Percentiles rank a stretch among this genome's conserved stretches.
phyloP scores from a whole-genome alignment of 35 echinoderm and acorn worm species.

The Eucidaris tribuloides region DNA sequence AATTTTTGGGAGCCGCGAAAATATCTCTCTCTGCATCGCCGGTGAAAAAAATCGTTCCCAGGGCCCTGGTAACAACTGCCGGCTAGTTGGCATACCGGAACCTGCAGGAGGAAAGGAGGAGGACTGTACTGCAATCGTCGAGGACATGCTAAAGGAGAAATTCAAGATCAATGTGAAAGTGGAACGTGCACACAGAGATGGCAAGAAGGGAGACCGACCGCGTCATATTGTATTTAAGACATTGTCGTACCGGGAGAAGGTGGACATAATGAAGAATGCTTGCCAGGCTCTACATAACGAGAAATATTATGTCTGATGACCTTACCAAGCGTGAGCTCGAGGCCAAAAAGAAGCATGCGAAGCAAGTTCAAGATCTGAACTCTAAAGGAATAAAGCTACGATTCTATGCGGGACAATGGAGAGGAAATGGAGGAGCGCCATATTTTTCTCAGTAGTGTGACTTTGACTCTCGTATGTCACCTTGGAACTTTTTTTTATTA shows the following conservation, averaged over 20 bases:
- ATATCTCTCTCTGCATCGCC: too few species aligned
- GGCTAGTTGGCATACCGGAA: background rate
- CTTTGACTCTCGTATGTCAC: too few species aligned
- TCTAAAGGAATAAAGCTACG: background rate
- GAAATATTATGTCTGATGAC: background rate
- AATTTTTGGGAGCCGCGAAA: too few species aligned
- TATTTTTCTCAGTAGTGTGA: background rate
- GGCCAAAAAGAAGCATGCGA: too few species aligned
- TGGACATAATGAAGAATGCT: background rate
- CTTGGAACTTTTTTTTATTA: too few species aligned
- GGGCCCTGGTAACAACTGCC: too few species aligned
- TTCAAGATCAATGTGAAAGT: background rate
- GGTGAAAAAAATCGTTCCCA: too few species aligned
- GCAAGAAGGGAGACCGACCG: background rate
- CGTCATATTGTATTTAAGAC: background rate
- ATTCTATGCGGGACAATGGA: background rate
- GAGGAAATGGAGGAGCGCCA: background rate
- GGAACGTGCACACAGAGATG: background rate
- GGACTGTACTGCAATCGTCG: background rate
- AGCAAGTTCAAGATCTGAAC: background rate
- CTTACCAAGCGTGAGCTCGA: background rate
- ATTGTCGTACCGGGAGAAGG: background rate
- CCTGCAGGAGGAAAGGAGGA: background rate
- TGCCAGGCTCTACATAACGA: background rate
- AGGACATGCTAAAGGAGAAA: too few species aligned